phyloP scores from a whole-genome alignment of 2,797 vertebrate genomes.

The Rhinoraja longicauda region DNA sequence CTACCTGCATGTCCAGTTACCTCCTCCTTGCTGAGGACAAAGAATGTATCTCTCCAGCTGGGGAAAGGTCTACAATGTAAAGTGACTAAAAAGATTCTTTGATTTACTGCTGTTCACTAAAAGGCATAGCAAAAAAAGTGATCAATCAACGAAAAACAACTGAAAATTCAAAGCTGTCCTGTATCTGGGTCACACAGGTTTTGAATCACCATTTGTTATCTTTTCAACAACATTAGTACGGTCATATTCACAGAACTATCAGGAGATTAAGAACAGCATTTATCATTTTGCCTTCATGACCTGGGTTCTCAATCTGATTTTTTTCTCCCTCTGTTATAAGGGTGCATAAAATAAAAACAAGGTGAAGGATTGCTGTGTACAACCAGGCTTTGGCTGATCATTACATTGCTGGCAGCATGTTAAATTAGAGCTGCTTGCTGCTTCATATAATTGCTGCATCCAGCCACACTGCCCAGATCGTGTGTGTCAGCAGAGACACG shows the following conservation, averaged over 20 bases:
- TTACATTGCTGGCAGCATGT: too few species aligned
- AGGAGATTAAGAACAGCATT: not conserved
- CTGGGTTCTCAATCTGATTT: not conserved
- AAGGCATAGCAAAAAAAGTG: not conserved
- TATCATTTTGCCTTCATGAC: not conserved
- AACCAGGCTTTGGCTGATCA: too few species aligned
- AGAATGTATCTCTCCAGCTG: not conserved
- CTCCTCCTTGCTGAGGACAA: not conserved
- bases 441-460: too few species aligned
- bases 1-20: too few species aligned
- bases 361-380: too few species aligned
- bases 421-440: too few species aligned
- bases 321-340: not conserved
- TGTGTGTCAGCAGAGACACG: too few species aligned
- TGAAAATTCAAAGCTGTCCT: not conserved
- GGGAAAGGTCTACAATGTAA: not conserved
- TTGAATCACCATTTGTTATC: not conserved
- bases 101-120: not conserved
- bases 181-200: not conserved
- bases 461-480: too few species aligned
- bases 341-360: too few species aligned
- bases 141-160: not conserved
- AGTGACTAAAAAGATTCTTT: not conserved
- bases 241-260: conserved; percentile 17
- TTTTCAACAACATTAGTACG: not conserved